Base-by-base conservation (phyloP, 1,140 invertebrate species). In the Aricia agestis region DNA sequence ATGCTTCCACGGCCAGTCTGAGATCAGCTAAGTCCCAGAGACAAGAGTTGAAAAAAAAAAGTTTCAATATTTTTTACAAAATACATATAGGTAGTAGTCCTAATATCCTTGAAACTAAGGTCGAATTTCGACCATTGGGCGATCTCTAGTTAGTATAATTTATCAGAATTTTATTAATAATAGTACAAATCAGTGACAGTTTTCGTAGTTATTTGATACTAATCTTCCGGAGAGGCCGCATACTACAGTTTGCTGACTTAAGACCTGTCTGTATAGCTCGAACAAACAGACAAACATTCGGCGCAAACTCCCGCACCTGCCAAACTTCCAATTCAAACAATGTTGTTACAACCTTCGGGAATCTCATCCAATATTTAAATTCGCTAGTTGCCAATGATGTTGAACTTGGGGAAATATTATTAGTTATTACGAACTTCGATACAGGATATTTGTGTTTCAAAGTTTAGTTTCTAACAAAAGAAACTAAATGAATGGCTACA, bases 221-320 rank as follows among this genome's bases (percentile, higher is more conserved):
- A 80, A 85, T 82, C 82, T 79, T 80, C 71, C 69, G 69, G 75
- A 74, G 66, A 72, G 77, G 78, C 76, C 45, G 45, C 75, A 73
- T 76, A 59, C 73, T 69, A 66, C 45, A 82, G 79, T 82, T 82
- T 73, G 80, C 76, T 77, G 79, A 82, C 81, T 85, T 86, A 78
- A 78, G 79, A 77, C 81, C 72, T 73, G 77, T 74, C 74, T 76
- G 74, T 82, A 74, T 78, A 72, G 65, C 68, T 71, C 67, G 70
- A 76, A 78, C 78, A 84, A 85, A 87, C 79, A 85, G 69, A 72
- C 80, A 76, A 84, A 84, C 83, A 80, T 66, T 72, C 73, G 69
- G 74, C 66, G 74, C 76, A 80, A 82, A 83, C 81, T 81, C 68
- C 77, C 82, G 76, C 79, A 84, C 81, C 84, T 85, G 80, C 67